phyloP scores from a whole-genome alignment of 2,888 invertebrate genomes.

The Macrostomum cliftonense region DNA sequence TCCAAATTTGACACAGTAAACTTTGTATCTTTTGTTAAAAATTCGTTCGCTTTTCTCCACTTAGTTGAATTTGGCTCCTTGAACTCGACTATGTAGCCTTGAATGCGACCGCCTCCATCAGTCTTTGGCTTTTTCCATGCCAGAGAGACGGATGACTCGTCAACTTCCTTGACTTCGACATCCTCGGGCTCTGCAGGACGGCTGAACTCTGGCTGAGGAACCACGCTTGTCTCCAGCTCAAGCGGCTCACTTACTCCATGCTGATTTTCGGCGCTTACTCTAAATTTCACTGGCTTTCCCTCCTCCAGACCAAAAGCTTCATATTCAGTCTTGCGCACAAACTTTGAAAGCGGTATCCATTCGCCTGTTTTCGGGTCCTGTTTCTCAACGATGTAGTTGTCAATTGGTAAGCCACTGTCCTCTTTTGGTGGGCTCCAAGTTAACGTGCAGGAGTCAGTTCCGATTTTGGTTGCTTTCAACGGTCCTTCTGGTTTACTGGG shows the following conservation, averaged over 20 bases:
- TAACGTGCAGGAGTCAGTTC: conserved; percentile 78
- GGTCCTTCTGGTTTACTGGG: conserved; percentile 78
- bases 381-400: conserved; percentile 87
- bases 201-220: conserved; percentile 45
- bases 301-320: conserved; percentile 79
- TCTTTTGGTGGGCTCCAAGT: conserved; percentile 47
- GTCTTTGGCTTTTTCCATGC: conserved; percentile 76
- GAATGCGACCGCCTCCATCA: conserved; percentile 85
- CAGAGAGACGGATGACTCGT: conserved; percentile 58
- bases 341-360: conserved; percentile 47
- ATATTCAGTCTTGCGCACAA: conserved; percentile 73
- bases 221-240: conserved; percentile 64
- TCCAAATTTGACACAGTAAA: conserved; percentile 41
- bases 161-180: conserved; percentile 75
- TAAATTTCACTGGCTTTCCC: conserved; percentile 63
- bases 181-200: conserved; percentile 68
- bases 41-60: too few species aligned
- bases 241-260: conserved; percentile 84
- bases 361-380: conserved; percentile 50
- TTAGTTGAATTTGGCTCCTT: conserved; percentile 15
- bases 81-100: conserved; percentile 77
- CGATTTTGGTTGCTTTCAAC: conserved; percentile 70
- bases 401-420: conserved; percentile 86
- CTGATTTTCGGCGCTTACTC: conserved; percentile 89
- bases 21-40: too few species aligned